Evolutionary conservation across 1,140 invertebrate genomes (phyloP), one percentile per base, ranked within the genome.

Genomic region (Araneus ventricosus): DNA sequence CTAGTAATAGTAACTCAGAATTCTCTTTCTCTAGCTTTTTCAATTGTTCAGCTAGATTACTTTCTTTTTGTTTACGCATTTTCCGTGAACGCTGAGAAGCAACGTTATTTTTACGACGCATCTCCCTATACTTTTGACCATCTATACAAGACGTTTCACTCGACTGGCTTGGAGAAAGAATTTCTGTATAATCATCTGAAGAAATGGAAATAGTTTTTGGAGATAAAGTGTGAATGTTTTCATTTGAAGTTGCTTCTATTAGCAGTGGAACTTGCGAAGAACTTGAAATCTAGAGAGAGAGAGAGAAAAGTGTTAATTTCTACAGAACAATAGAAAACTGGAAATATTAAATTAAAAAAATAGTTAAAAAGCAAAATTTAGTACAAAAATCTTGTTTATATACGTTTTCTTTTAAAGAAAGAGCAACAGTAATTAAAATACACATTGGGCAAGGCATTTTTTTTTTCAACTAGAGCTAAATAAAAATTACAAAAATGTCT

Each of bases 21-120:
- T 90, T 90, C 61, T 90, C 88, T 59, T 75, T 61, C 41, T 90
- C 75, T 20, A 90, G 57, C 20, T 82, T 61, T 90, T 90, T 82
- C 20, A 90, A 30, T 61, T 39, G 75, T 27, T 82, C 52, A n/a
- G 10, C 41, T 30, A 90, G 24, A 34, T 63, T 34, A 20, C n/a
- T 59, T 39, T 90, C 30, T 39, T 82, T 90, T 6, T 61, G 70
- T 57, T 90, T 90, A 5, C 88, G 70, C 2, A 82, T 61, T 30
- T 90, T 90, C 17, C 75, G 41, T 5, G 88, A 90, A 30, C 52
- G 67, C 20, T 90, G 88, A 10, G 88, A 90, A 17, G 75, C 88
- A 17, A 90, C 39, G 41, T 90, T 90, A 41, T 90, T 90, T 30
- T 90, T 90, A 27, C 24, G 27, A 37, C 88, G 27, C 88, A 90